Percentiles rank a stretch among this genome's conserved stretches.
Conservation (phyloP, 1,140 invertebrate genomes). For the Aplysia californica region DNA sequence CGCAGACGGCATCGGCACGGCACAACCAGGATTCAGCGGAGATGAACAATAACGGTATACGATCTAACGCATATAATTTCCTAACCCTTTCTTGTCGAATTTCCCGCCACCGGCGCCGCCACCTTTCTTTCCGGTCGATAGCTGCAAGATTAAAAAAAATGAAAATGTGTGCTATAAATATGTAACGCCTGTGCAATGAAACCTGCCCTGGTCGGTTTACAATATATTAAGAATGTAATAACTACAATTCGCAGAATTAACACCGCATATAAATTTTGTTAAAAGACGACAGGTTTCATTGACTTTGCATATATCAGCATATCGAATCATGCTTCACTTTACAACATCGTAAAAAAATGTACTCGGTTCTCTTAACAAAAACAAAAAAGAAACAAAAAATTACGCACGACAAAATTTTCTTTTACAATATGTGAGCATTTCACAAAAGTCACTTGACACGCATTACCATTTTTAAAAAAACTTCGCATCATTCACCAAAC, state of each 20-base stretch:
- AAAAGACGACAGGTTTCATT: conserved; percentile 26
- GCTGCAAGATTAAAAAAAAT: conserved; percentile 32
- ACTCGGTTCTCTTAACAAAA: too few relatives aligned
- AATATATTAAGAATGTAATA: too few relatives aligned
- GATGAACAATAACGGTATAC: conserved; percentile 16
- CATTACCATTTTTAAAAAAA: too few relatives aligned
- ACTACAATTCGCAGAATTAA: too few relatives aligned
- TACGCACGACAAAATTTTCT: too few relatives aligned
- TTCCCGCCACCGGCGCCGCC: conserved; percentile 25
- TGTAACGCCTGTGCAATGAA: conserved; percentile 17
- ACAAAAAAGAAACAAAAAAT: too few relatives aligned
- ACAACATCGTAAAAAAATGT: too few relatives aligned
- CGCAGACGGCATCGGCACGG: conserved; percentile 28
- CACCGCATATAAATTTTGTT: too few relatives aligned
- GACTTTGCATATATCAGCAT: conserved; percentile 8
- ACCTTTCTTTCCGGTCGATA: conserved; percentile 32
- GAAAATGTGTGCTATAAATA: conserved; percentile 13
- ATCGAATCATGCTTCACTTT: conserved; percentile 13
- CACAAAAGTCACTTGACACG: too few relatives aligned
- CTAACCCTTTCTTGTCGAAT: conserved; percentile 35
- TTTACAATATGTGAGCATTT: too few relatives aligned
- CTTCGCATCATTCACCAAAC: too few relatives aligned
- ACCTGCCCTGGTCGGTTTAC: too few relatives aligned
- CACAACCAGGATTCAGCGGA: conserved; percentile 29
- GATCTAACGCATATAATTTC: conserved; percentile 21